A percentile compares a stretch with the other conserved stretches of the same genome.
Conservation (phyloP, 2,113 vertebrate genomes). For the Anoplopoma fimbria region DNA sequence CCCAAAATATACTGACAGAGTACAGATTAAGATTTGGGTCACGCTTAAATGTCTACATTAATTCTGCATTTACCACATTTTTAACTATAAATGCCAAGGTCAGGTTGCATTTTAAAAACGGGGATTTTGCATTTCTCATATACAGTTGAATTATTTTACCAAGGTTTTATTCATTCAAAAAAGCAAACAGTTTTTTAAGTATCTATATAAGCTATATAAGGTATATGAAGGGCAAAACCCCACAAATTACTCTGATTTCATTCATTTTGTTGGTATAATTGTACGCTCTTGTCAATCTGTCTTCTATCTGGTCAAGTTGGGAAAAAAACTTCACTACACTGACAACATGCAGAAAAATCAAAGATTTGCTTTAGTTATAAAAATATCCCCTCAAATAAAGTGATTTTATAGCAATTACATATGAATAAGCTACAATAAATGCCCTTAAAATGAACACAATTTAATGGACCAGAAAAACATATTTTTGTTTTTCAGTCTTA, state of each 20-base stretch:
- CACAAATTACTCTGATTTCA: not conserved
- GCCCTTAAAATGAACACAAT: not conserved
- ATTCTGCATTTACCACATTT: not conserved
- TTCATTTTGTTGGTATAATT: not conserved
- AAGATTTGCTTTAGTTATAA: not conserved
- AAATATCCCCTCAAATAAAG: not conserved
- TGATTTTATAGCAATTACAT: not conserved
- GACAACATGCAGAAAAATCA: not conserved
- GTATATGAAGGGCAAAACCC: not conserved
- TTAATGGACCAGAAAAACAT: not conserved
- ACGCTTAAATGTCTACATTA: not conserved
- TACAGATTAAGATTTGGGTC: not conserved
- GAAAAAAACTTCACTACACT: not conserved
- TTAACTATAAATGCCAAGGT: not conserved
- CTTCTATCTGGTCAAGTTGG: not conserved
- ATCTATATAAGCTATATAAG: not conserved
- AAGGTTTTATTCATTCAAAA: not conserved
- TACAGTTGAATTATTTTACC: not conserved
- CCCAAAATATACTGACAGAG: not conserved
- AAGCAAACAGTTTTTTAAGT: not conserved
- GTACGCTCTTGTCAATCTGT: not conserved
- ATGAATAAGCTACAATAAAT: not conserved
- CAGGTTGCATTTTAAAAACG: not conserved
- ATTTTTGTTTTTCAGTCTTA: not conserved
- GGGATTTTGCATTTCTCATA: not conserved